Evolutionary conservation across 2,113 vertebrate genomes (phyloP), one percentile per base, ranked within the genome.

Genomic region (Nyctibius bracteatus): DNA sequence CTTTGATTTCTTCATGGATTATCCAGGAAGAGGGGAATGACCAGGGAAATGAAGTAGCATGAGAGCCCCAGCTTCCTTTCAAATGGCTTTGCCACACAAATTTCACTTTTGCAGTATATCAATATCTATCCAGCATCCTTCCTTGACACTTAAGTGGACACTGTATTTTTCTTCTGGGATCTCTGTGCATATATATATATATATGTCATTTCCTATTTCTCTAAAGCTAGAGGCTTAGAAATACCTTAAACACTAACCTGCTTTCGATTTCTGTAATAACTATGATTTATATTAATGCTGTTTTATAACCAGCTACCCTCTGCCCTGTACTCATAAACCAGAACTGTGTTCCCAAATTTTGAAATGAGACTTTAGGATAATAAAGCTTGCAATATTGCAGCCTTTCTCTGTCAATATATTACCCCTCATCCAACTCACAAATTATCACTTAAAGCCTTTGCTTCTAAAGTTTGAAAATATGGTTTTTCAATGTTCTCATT

Each of bases 211-310:
- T 94, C 71, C 66, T 63, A 84, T 71, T 67, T 70, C 68, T 68
- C 79, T 74, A 35, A 49, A 75, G 61, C 87, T 41, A 49, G 28
- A 86, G 79, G 44, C 54, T 94, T 90, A 93, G 86, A 93, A 94
- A 85, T 80, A 27, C 46, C 72, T 92, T 25, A 24, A 68, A 49
- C 79, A 66, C n/a, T 58, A 94, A 84, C 74, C 57, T 71, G 82
- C 82, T 87, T 87, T 74, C 49, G 9, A 35, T 97, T 91, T 91
- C 67, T 95, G 37, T 57, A 94, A 86, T 88, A 91, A 77, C 14
- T 65, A 30, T 94, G 94, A 96, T 93, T 97, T 86, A 86, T 74
- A 74, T 77, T 51, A 81, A 78, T 85, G 65, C n/a, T 63, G 23
- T 74, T 97, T 96, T 86, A 89, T 59, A 86, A 55, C 41, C 15